Evolutionary conservation across 2,888 invertebrate genomes (phyloP).

Genomic region (Chaitophorus viminalis): DNA sequence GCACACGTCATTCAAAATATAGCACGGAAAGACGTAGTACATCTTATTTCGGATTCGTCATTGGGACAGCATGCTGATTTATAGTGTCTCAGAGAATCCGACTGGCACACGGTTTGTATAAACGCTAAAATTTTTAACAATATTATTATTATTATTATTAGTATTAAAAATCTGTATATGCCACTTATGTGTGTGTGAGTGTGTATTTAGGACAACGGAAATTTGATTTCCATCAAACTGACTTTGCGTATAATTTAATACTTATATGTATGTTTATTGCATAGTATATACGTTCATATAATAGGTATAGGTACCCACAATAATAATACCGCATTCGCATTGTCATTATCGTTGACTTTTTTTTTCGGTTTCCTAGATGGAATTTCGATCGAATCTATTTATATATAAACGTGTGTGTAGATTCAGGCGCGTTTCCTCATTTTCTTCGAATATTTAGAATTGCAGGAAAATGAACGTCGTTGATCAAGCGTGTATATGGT

Average conservation of each 20-base stretch:
- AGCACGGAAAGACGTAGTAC: too few relatives aligned
- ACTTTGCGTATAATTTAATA: background rate
- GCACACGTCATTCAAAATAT: background rate
- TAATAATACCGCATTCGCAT: background rate
- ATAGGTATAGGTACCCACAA: background rate
- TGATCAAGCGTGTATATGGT: background rate
- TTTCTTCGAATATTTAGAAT: background rate
- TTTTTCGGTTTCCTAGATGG: background rate
- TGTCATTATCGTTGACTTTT: background rate
- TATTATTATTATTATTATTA: background rate
- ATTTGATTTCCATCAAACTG: constrained; percentile 13
- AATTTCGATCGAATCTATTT: constrained; percentile 21
- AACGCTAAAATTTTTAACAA: background rate
- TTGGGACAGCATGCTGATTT: constrained; percentile 9
- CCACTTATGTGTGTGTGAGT: too few relatives aligned
- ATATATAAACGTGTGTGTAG: background rate
- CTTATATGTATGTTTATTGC: background rate
- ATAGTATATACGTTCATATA: background rate
- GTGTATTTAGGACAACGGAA: constrained; percentile 21
- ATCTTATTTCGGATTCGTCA: background rate
- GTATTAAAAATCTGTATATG: background rate
- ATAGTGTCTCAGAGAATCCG: constrained; percentile 12
- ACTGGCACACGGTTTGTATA: background rate
- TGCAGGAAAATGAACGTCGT: background rate
- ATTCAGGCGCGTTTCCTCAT: background rate